Evolutionary conservation across 2,113 vertebrate genomes (phyloP).

Genomic region (Psephotus haematonotus): DNA sequence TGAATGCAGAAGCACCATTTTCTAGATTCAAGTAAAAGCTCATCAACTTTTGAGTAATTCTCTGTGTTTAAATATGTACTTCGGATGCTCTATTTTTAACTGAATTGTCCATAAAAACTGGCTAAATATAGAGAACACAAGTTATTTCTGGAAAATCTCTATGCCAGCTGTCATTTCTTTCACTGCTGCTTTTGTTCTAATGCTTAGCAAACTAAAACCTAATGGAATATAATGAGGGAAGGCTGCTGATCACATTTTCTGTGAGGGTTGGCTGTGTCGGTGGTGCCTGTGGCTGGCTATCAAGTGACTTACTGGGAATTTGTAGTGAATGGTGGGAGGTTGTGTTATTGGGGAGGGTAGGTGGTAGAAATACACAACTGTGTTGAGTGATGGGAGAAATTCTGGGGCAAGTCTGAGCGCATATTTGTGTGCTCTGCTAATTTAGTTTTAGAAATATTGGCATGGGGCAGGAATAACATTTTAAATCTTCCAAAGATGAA

Average conservation of each 20-base stretch:
- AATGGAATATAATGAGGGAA: not conserved
- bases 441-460: not conserved
- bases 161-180: not conserved
- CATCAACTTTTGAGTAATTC: not conserved
- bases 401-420: not conserved
- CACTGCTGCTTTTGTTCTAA: not conserved
- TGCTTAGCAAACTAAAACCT: slow-evolving; percentile 11
- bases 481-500: not conserved
- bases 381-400: not conserved
- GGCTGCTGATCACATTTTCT: not conserved
- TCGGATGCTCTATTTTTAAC: not conserved
- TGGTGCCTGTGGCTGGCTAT: not conserved
- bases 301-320: not conserved
- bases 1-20: not conserved
- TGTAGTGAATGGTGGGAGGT: not conserved
- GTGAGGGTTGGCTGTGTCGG: not conserved
- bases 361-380: not conserved
- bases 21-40: not conserved
- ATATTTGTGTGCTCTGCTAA: not conserved
- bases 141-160: not conserved
- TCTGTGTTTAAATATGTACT: not conserved
- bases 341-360: not conserved
- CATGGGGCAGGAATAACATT: not conserved
- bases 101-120: not conserved
- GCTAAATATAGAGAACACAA: not conserved